phyloP scores from a whole-genome alignment of 2,113 vertebrate species.

The Odontophorus gujanensis region DNA sequence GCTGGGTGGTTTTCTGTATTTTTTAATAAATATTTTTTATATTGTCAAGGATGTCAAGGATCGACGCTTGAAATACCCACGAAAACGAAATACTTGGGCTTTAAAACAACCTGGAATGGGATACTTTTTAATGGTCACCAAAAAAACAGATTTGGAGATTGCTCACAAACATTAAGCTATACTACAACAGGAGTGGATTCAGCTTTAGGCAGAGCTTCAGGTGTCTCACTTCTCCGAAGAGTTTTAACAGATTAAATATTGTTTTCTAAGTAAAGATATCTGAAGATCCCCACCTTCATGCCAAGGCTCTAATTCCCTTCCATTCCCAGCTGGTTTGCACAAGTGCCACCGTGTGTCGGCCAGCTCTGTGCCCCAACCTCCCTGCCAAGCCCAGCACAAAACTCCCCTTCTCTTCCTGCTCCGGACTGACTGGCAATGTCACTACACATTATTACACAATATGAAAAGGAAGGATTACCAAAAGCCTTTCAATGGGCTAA shows the following conservation, averaged over 20 bases:
- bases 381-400: constrained; percentile 21
- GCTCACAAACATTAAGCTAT: neutral
- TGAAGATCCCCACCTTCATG: neutral
- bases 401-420: neutral
- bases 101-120: neutral
- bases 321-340: neutral
- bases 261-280: neutral
- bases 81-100: neutral
- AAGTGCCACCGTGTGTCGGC: neutral
- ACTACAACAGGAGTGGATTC: neutral
- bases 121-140: neutral
- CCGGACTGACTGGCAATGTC: neutral
- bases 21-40: neutral
- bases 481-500: constrained; percentile 16
- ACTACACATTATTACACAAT: neutral
- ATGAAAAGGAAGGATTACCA: constrained; percentile 16
- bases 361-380: neutral
- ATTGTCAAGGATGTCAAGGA: neutral
- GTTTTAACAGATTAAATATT: neutral
- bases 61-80: neutral
- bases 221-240: neutral
- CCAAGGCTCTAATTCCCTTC: neutral
- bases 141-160: neutral
- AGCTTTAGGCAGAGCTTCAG: neutral
- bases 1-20: neutral